Percentiles rank a stretch among this genome's conserved stretches.
These are phyloP conservation scores for Graptemys geographica DNA, from an alignment of 2,797 vertebrate species.

Conservation along the genomic window DNA sequence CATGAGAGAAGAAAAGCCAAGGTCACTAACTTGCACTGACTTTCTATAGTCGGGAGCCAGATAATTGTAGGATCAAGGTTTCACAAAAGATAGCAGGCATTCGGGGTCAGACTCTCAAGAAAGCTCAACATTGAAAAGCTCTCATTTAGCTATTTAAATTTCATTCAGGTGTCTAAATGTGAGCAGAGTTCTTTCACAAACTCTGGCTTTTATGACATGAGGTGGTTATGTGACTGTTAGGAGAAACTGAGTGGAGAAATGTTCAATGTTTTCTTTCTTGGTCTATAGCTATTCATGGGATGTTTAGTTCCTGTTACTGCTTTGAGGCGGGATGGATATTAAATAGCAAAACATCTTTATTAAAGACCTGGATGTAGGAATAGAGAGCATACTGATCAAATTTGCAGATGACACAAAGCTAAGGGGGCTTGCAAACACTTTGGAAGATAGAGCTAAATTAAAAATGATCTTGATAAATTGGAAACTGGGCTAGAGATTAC, in stretches of 20 bases:
- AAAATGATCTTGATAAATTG: too few relatives aligned
- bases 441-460: too few relatives aligned
- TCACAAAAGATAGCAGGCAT: not conserved
- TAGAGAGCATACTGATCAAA: too few relatives aligned
- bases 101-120: not conserved
- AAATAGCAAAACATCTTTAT: not conserved
- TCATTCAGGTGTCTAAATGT: not conserved
- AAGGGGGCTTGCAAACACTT: too few relatives aligned
- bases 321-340: not conserved
- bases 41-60: not conserved
- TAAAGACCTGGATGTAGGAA: too few relatives aligned
- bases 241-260: not conserved
- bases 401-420: too few relatives aligned
- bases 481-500: too few relatives aligned
- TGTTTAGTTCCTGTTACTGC: not conserved
- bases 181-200: not conserved
- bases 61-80: not conserved
- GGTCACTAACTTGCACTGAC: not conserved
- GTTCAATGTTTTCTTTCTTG: not conserved
- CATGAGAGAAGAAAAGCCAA: not conserved
- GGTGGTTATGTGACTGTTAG: not conserved
- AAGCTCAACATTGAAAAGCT: not conserved
- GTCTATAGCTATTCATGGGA: not conserved
- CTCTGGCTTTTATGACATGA: not conserved
- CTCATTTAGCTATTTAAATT: not conserved